Evolutionary conservation across 2,113 vertebrate species (phyloP).

Genomic region (Sylvicapra grimmia): DNA sequence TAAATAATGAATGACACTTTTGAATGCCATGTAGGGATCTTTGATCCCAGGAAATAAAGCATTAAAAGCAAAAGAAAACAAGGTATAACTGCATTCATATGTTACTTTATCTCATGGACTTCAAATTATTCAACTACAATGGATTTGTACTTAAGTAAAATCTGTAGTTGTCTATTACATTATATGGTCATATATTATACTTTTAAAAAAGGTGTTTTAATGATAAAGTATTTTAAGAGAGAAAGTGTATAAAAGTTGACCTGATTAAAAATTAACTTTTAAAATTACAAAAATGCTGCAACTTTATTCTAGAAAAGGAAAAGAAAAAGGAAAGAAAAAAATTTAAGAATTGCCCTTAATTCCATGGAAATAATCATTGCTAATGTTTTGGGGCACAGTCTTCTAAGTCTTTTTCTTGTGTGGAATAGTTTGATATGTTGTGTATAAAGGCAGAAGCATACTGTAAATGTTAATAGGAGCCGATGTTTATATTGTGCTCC

Average conservation of each 20-base stretch:
- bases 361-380: neutral
- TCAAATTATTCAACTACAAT: neutral
- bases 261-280: neutral
- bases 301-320: neutral
- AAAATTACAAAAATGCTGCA: neutral
- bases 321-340: neutral
- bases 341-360: neutral
- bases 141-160: neutral
- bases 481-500: neutral
- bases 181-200: neutral
- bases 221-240: neutral
- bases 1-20: neutral
- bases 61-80: neutral
- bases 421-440: neutral
- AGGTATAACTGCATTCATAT: neutral
- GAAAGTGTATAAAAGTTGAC: neutral
- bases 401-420: neutral
- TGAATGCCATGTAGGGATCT: neutral
- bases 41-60: neutral
- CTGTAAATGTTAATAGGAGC: neutral
- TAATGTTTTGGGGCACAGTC: neutral
- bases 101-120: neutral
- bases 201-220: neutral
- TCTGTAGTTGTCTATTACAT: neutral
- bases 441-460: neutral